A percentile compares a stretch with the other conserved stretches of the same genome.
These are phyloP conservation scores for Drosophila incognita DNA, from an alignment of 2,888 invertebrate genomes.

Conservation along the genomic window DNA sequence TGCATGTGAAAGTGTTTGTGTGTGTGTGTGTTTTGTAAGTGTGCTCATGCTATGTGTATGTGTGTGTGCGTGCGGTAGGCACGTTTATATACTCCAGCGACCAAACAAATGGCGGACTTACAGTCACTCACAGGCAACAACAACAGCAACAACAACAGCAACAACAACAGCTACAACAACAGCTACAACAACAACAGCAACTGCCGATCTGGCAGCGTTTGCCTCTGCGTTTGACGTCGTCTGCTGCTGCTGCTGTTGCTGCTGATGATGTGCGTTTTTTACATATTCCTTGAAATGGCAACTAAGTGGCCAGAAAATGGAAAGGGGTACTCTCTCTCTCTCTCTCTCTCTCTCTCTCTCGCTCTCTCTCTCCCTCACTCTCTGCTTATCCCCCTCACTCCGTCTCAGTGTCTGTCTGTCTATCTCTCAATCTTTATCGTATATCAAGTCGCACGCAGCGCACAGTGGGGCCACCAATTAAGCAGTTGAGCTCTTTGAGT, in stretches of 20 bases:
- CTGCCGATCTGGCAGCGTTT: conserved; percentile 53
- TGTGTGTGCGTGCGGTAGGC: conserved; percentile 50
- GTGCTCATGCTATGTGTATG: background rate
- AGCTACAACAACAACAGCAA: conserved; percentile 22
- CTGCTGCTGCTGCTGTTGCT: conserved; percentile 5
- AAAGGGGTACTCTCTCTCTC: conserved; percentile 13
- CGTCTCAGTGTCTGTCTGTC: background rate
- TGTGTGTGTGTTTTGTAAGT: conserved; percentile 1
- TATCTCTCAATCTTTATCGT: background rate
- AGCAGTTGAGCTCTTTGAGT: background rate
- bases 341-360: background rate
- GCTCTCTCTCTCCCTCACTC: background rate
- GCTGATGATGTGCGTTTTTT: conserved; percentile 60
- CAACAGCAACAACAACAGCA: conserved; percentile 6
- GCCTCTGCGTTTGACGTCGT: conserved; percentile 51
- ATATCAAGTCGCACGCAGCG: conserved; percentile 58
- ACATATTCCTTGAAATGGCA: conserved; percentile 55
- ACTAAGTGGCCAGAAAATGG: conserved; percentile 18
- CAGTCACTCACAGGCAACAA: conserved; percentile 50
- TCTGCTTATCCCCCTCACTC: background rate
- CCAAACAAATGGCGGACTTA: conserved; percentile 56
- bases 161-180: conserved; percentile 13
- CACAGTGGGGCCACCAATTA: conserved; percentile 33
- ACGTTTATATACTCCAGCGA: conserved; percentile 72
- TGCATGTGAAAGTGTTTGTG: conserved; percentile 42